Evolutionary conservation across 2,113 vertebrate genomes (phyloP).

Genomic region (Neogobius melanostomus): DNA sequence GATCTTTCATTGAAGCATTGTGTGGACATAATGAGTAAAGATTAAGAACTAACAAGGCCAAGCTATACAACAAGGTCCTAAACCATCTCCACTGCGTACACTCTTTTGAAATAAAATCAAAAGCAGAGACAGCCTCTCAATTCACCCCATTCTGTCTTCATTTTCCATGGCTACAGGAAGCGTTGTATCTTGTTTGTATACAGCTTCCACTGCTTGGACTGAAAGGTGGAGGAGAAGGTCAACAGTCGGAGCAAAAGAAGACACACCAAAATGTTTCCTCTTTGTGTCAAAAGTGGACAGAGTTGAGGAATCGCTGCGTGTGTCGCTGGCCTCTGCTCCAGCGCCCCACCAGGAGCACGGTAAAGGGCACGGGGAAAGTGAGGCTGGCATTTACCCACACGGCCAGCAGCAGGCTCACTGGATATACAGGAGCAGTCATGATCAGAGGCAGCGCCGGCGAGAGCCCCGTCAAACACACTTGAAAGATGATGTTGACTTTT

Average conservation of each 20-base stretch:
- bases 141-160: neutral
- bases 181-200: conserved; percentile 11
- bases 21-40: neutral
- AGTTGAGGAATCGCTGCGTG: conserved; percentile 20
- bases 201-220: neutral
- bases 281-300: conserved; percentile 10
- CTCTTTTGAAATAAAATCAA: neutral
- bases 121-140: neutral
- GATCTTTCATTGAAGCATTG: neutral
- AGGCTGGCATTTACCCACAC: conserved; percentile 60
- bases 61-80: neutral
- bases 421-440: conserved; percentile 43
- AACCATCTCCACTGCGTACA: neutral
- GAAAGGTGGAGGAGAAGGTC: conserved; percentile 9
- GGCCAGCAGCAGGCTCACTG: conserved; percentile 26
- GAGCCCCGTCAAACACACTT: conserved; percentile 46
- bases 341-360: conserved; percentile 29
- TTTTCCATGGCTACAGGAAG: neutral
- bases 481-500: conserved; percentile 66
- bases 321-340: conserved; percentile 17
- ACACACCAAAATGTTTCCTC: conserved; percentile 4
- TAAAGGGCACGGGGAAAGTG: conserved; percentile 50
- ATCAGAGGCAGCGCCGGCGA: conserved; percentile 38
- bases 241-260: conserved; percentile 10
- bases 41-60: neutral